A percentile compares a stretch with the other conserved stretches of the same genome.
Evolutionary conservation across 2,113 vertebrate species (phyloP).

Genomic region (Protobothrops mucrosquamatus): DNA sequence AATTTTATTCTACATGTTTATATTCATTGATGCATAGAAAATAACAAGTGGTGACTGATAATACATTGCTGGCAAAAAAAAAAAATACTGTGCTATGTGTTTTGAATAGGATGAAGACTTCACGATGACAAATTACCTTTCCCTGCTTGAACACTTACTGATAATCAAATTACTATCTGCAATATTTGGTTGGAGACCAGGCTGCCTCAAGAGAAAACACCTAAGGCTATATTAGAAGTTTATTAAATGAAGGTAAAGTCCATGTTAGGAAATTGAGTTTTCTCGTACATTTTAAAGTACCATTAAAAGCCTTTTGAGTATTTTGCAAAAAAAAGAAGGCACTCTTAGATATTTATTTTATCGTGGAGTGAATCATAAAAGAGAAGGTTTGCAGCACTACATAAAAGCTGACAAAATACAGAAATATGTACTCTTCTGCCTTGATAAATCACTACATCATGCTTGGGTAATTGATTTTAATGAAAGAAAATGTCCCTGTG

Average conservation of each 20-base stretch:
- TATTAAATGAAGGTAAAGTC: constrained; percentile 8
- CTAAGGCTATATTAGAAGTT: neutral
- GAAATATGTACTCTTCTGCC: neutral
- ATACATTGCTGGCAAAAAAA: neutral
- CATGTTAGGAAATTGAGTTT: constrained; percentile 7
- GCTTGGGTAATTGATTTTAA: constrained; percentile 26
- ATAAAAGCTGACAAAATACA: neutral
- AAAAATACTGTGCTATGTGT: neutral
- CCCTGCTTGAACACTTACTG: neutral
- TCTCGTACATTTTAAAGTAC: constrained; percentile 9
- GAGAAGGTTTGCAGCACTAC: neutral
- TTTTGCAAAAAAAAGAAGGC: constrained; percentile 4
- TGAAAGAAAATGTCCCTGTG: constrained; percentile 23
- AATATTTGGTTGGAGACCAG: neutral
- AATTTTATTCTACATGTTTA: neutral
- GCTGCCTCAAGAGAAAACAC: neutral
- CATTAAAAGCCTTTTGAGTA: neutral
- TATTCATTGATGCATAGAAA: neutral
- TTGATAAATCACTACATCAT: constrained; percentile 24
- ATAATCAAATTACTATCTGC: neutral
- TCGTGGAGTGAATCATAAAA: neutral
- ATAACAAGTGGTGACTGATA: neutral
- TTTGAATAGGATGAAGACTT: neutral
- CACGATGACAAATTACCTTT: neutral
- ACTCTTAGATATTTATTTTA: neutral